phyloP scores from a whole-genome alignment of 2,113 vertebrate species.

The Catharus fuscescens region DNA sequence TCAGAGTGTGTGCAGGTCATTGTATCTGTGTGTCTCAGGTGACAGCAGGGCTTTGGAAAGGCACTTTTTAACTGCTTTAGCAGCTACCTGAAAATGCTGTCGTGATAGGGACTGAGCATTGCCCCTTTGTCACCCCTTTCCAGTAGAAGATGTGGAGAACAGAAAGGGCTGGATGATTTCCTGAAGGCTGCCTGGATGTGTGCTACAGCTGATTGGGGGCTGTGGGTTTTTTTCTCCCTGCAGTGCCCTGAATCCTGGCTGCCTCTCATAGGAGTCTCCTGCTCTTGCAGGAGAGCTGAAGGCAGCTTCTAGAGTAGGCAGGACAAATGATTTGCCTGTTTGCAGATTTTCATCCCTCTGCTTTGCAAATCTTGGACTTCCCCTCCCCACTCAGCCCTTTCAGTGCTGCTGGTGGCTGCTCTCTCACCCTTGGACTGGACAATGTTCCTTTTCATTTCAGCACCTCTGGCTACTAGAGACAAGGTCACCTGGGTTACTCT shows the following conservation, averaged over 20 bases:
- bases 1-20: background rate
- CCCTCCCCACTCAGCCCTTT: background rate
- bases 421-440: background rate
- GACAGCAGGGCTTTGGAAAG: background rate
- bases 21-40: background rate
- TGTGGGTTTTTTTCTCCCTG: too few relatives aligned
- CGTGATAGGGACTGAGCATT: fast-evolving
- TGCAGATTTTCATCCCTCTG: background rate
- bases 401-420: background rate
- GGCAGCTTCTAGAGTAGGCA: background rate
- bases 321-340: background rate
- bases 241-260: background rate
- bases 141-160: background rate
- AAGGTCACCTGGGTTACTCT: background rate
- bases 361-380: background rate
- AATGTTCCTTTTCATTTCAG: background rate
- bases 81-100: background rate
- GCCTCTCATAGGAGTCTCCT: background rate
- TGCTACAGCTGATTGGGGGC: background rate
- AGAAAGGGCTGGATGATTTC: background rate
- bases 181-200: background rate
- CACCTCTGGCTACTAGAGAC: background rate
- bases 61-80: background rate
- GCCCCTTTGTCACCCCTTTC: background rate
- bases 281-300: background rate